Percentiles rank a stretch among this genome's conserved stretches.
phyloP scores from a whole-genome alignment of 2,113 vertebrate genomes.

The Sander lucioperca region DNA sequence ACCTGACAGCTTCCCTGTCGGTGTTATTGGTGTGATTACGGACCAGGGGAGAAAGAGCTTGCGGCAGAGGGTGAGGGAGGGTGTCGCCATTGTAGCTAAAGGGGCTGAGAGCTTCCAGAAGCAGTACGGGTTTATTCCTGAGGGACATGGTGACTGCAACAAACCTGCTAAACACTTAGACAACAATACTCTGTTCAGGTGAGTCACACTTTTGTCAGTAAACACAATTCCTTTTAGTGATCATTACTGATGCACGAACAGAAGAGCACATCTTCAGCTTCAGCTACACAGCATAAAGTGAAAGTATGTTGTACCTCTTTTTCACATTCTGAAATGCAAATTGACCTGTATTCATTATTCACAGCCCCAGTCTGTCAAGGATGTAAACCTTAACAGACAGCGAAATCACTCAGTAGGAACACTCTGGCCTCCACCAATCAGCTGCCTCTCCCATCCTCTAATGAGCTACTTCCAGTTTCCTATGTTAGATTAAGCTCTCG shows the following conservation, averaged over 20 bases:
- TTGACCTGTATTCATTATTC: slow-evolving; percentile 51
- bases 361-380: slow-evolving; percentile 31
- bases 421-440: slow-evolving; percentile 56
- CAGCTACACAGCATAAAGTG: not conserved
- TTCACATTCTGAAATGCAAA: slow-evolving; percentile 52
- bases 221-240: not conserved
- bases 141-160: slow-evolving; percentile 89
- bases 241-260: not conserved
- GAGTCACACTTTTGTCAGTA: slow-evolving; percentile 45
- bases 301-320: not conserved
- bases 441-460: slow-evolving; percentile 51
- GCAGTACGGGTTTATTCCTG: slow-evolving; percentile 87
- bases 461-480: slow-evolving; percentile 70
- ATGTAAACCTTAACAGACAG: slow-evolving; percentile 44
- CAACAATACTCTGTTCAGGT: slow-evolving; percentile 93
- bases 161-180: slow-evolving; percentile 70
- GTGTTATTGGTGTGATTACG: slow-evolving; percentile 94
- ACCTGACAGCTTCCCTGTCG: slow-evolving; percentile 89
- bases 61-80: slow-evolving; percentile 93
- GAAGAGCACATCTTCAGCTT: not conserved
- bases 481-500: slow-evolving; percentile 65
- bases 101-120: slow-evolving; percentile 91
- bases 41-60: slow-evolving; percentile 96
- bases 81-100: slow-evolving; percentile 93
- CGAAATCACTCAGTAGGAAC: slow-evolving; percentile 39